Conservation (phyloP, 2,113 vertebrate genomes). For the Neoarius graeffei region DNA sequence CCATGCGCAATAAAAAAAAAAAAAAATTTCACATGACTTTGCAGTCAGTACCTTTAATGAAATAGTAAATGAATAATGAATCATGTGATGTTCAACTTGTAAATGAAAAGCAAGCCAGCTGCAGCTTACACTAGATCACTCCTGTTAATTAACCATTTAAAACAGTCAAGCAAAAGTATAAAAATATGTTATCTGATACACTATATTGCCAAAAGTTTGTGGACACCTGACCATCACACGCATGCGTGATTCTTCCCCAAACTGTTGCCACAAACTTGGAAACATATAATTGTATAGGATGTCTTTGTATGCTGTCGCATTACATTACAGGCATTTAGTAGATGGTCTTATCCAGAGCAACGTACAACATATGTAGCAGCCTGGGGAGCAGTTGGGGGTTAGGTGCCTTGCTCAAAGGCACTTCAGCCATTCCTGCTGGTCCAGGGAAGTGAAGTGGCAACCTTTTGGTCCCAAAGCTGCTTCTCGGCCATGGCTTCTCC, state of each 20-base stretch:
- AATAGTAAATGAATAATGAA: constrained; percentile 29
- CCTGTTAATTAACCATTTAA: background rate
- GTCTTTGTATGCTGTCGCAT: background rate
- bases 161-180: background rate
- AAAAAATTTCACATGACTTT: too few species aligned
- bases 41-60: background rate
- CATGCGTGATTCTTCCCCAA: background rate
- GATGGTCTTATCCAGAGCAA: too few species aligned
- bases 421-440: too few species aligned
- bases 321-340: too few species aligned
- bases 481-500: too few species aligned
- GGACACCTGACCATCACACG: background rate
- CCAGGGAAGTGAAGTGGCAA: too few species aligned
- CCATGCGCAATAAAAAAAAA: too few species aligned
- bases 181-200: background rate
- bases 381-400: too few species aligned
- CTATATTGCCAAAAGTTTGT: background rate
- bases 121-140: background rate
- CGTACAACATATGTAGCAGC: too few species aligned
- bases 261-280: background rate
- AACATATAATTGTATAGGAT: background rate
- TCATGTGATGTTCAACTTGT: constrained; percentile 11
- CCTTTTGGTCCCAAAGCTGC: too few species aligned
- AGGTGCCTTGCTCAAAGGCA: too few species aligned
- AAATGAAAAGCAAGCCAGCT: background rate